phyloP scores from a whole-genome alignment of 2,888 invertebrate genomes.

The Rambutsinella grinnellia region DNA sequence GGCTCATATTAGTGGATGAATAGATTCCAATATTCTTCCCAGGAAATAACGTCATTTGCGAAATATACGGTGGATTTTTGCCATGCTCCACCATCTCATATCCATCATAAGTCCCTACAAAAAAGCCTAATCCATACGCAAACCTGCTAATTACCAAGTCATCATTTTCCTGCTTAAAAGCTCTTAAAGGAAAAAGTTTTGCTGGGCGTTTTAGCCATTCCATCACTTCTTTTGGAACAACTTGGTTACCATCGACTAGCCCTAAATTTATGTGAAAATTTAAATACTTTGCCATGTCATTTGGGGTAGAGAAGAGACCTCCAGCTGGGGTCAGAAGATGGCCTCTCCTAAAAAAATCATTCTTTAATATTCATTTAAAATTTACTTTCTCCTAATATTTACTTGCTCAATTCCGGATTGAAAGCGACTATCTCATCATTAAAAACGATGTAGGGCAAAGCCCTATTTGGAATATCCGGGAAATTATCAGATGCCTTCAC shows the following conservation, averaged over 20 bases:
- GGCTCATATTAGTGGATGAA: constrained; percentile 20
- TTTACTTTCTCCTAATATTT: too few relatives aligned
- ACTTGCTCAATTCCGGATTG: too few relatives aligned
- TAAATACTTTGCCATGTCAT: constrained; percentile 50
- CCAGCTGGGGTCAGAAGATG: constrained; percentile 29
- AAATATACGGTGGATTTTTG: constrained; percentile 30
- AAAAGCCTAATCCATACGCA: constrained; percentile 16
- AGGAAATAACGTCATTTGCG: constrained; percentile 37
- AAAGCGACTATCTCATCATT: too few relatives aligned
- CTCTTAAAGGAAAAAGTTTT: too few relatives aligned
- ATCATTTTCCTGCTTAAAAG: neutral
- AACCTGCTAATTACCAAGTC: neutral
- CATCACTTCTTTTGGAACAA: constrained; percentile 51
- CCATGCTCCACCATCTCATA: constrained; percentile 41
- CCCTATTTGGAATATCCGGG: too few relatives aligned
- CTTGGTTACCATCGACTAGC: constrained; percentile 35
- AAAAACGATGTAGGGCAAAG: too few relatives aligned
- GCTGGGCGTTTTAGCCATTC: too few relatives aligned
- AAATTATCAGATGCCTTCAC: too few relatives aligned
- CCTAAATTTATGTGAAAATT: constrained; percentile 50
- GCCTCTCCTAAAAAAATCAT: too few relatives aligned
- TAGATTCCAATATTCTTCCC: constrained; percentile 30
- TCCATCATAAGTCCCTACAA: constrained; percentile 12
- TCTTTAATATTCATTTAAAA: too few relatives aligned
- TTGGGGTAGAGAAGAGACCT: constrained; percentile 44